Base-by-base conservation (phyloP, 2,113 vertebrate species). In the Mustelus asterias region DNA sequence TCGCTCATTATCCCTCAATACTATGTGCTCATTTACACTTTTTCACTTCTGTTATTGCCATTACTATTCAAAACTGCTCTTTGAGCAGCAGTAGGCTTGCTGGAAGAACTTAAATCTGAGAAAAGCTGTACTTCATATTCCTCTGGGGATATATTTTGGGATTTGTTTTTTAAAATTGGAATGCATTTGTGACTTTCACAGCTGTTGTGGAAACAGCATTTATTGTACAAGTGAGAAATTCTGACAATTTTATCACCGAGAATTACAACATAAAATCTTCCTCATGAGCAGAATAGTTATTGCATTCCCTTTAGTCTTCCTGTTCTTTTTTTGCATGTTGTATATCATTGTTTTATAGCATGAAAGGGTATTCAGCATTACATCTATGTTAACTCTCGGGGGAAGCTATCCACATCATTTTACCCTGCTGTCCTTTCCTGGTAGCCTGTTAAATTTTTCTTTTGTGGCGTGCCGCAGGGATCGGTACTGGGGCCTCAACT, bases 181-280 rank as follows among this genome's bases (percentile, higher is more conserved):
- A 37, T 93, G 33, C n/a, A 33, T 37, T 83, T 8, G 33, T 29
- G 58, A 33, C 41, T 89, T 89, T 29, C n/a, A 37, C 33, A 93
- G 60, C n/a, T 37, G 58, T 58, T 41, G 89, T 93, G 13, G 18
- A 93, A 93, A n/a, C 58, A 90, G 13, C 16, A 88, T 92, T 60
- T 63, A 93, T 93, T 93, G n/a, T 63, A 65, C 60, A 65, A 83
- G 80, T 92, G 89, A 93, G 33, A 93, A 58, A 65, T 37, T 41
- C 33, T 37, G 89, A n/a, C 58, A 67, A n/a, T 37, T 93, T 65
- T 65, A 93, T 67, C 18, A 65, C 60, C 0, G 0, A 41, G 37
- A 83, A 63, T 41, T 93, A 41, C 89, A 93, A 65, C 20, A 60
- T 93, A 37, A 67, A 67, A 93, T 93, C 89, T 65, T 20, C n/a